A percentile compares a stretch with the other conserved stretches of the same genome.
These are phyloP conservation scores for Caerostris extrusa DNA, from an alignment of 1,140 invertebrate species.

Conservation along the genomic window DNA sequence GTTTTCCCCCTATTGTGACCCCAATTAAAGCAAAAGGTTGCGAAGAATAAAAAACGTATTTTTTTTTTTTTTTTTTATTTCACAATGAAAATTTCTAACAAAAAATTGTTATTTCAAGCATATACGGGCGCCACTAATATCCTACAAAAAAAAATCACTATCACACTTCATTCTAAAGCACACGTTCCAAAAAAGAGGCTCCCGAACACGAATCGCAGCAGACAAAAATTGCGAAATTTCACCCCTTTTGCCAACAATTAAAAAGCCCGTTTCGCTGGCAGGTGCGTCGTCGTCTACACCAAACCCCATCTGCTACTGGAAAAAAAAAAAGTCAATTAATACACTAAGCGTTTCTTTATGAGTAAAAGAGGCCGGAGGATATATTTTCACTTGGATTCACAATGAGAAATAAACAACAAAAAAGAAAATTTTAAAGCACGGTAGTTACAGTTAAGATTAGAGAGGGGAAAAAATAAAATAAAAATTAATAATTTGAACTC, in stretches of 20 bases:
- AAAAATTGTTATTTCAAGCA: no score
- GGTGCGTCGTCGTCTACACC: background rate
- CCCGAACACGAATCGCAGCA: background rate
- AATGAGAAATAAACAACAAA: background rate
- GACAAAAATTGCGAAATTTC: slow-evolving; percentile 23
- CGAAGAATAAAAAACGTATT: no score
- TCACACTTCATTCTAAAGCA: background rate
- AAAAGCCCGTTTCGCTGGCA: background rate
- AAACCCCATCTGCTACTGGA: background rate
- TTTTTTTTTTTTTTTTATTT: no score
- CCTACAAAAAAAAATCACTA: background rate
- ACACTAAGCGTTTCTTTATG: background rate
- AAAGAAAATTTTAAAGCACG: background rate
- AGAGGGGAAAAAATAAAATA: background rate
- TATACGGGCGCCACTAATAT: background rate
- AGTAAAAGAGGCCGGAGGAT: background rate
- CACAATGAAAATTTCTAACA: no score
- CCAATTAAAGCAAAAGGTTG: no score
- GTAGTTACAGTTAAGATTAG: background rate
- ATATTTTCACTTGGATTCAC: background rate
- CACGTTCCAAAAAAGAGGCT: background rate
- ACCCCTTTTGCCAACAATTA: slow-evolving; percentile 20
- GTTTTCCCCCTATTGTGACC: no score
- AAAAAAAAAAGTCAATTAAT: background rate
- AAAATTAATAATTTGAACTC: background rate